Conservation (phyloP, 2,888 invertebrate species). For the Hololepta plana region DNA sequence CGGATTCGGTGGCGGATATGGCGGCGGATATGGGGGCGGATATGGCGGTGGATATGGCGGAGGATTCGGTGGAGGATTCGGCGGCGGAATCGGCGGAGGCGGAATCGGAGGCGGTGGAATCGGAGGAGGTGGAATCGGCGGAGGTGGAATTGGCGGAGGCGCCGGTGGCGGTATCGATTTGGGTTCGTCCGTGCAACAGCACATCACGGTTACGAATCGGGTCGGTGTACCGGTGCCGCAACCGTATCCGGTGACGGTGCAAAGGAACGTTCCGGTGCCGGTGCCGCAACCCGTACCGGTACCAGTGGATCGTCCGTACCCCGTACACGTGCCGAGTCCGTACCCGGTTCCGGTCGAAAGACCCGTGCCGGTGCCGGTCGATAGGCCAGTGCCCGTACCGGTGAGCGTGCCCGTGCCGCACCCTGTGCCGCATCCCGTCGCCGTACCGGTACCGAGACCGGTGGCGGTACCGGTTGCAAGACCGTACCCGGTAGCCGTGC, state of each 20-base stretch:
- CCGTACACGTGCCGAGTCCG: constrained; percentile 22
- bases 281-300: constrained; percentile 42
- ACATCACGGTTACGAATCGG: constrained; percentile 44
- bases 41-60: constrained; percentile 11
- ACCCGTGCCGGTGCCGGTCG: constrained; percentile 35
- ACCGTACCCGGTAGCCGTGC: constrained; percentile 27
- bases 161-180: constrained; percentile 11
- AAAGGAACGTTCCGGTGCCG: constrained; percentile 37
- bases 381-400: constrained; percentile 20
- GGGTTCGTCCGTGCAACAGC: constrained; percentile 15
- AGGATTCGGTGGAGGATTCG: constrained; percentile 10
- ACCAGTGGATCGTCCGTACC: constrained; percentile 28
- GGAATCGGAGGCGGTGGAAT: constrained; percentile 10
- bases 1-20: constrained; percentile 9
- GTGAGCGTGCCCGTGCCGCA: constrained; percentile 24
- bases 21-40: constrained; percentile 9
- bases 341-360: constrained; percentile 34
- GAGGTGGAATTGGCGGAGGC: constrained; percentile 12
- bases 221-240: constrained; percentile 31
- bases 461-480: constrained; percentile 35
- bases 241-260: constrained; percentile 40
- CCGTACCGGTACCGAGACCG: constrained; percentile 30
- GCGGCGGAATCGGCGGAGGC: constrained; percentile 8
- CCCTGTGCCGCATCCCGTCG: constrained; percentile 26
- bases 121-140: constrained; percentile 10